Evolutionary conservation across 1,140 invertebrate species (phyloP).

Genomic region (Pseudomyrmex pallidus): DNA sequence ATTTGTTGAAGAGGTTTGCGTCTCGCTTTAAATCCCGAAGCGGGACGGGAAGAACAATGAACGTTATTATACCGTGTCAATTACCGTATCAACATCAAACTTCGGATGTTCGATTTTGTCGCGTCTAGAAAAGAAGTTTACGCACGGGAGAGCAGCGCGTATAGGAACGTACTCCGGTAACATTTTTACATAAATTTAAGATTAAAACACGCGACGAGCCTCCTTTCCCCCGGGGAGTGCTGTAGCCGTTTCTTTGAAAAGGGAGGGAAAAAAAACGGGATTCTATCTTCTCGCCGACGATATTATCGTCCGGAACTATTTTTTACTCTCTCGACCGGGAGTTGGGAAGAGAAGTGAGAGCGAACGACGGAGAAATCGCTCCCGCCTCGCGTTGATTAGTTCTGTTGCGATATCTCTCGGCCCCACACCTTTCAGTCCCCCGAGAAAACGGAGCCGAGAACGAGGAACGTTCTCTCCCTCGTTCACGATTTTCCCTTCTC

Average conservation of each 20-base stretch:
- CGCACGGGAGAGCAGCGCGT: not conserved
- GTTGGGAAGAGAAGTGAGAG: slow-evolving; percentile 24
- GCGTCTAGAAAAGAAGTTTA: not conserved
- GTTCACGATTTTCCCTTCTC: slow-evolving; percentile 19
- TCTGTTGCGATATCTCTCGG: slow-evolving; percentile 74
- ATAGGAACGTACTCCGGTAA: not conserved
- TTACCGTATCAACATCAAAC: not conserved
- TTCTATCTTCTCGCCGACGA: slow-evolving; percentile 65
- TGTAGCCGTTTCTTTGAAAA: not conserved
- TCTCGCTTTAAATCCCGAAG: slow-evolving; percentile 37
- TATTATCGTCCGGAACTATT: slow-evolving; percentile 72
- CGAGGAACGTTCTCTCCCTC: slow-evolving; percentile 52
- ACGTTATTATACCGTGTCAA: slow-evolving; percentile 24
- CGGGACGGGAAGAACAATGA: not conserved
- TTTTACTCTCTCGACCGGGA: slow-evolving; percentile 65
- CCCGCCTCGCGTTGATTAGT: slow-evolving; percentile 76
- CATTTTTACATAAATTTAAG: slow-evolving; percentile 44
- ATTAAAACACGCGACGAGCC: slow-evolving; percentile 43
- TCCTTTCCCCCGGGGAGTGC: not conserved
- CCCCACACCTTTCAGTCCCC: slow-evolving; percentile 63
- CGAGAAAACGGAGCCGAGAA: slow-evolving; percentile 65
- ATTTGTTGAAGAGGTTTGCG: not conserved
- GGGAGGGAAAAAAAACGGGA: slow-evolving; percentile 26
- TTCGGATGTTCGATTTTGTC: slow-evolving; percentile 6
- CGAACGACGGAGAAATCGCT: slow-evolving; percentile 72